Evolutionary conservation across 2,113 vertebrate species (phyloP), one percentile per base, ranked within the genome.

Genomic region (Copsychus sechellarum): DNA sequence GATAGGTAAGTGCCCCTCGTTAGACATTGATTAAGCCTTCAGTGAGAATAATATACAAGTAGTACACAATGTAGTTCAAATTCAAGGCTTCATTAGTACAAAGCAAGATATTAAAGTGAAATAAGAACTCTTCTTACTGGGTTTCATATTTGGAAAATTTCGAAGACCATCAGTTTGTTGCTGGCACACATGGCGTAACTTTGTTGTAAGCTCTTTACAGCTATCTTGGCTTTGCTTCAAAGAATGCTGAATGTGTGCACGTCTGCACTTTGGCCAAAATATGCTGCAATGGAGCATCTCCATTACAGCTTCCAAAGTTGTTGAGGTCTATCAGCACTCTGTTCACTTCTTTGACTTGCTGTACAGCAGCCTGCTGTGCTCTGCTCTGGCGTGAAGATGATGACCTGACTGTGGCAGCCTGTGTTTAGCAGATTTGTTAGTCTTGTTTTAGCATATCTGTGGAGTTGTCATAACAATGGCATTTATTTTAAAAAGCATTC

Each of bases 311-410:
- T n/a, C 85, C 51, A 61, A 69, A 42, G 31, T 47, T 66, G 15
- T n/a, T 48, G 53, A 50, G 62, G 28, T 45, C 65, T 76, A 58
- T 65, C 65, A 87, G 34, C 11, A 14, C 31, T 7, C 1, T 40
- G 61, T 86, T 87, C 66, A 9, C 25, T n/a, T 67, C 45, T 14
- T 38, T 2, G 0, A 10, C 1, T 67, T 64, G 28, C 29, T 3
- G 1, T 20, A 36, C 4, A 6, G 26, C 38, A 71, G 26, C 26
- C 36, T 48, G 67, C 2, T 1, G 3, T 45, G 23, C 47, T 48
- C 33, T 72, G 70, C 57, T 67, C 77, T 0, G 0, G 15, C 0
- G 0, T 29, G 53, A 73, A 34, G 18, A 15, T 61, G 23, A 43
- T 45, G 53, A 8, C 25, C 23, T 40, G 2, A 3, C 25, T 60